phyloP scores from a whole-genome alignment of 2,797 vertebrate species.

The Lagodon rhomboides region DNA sequence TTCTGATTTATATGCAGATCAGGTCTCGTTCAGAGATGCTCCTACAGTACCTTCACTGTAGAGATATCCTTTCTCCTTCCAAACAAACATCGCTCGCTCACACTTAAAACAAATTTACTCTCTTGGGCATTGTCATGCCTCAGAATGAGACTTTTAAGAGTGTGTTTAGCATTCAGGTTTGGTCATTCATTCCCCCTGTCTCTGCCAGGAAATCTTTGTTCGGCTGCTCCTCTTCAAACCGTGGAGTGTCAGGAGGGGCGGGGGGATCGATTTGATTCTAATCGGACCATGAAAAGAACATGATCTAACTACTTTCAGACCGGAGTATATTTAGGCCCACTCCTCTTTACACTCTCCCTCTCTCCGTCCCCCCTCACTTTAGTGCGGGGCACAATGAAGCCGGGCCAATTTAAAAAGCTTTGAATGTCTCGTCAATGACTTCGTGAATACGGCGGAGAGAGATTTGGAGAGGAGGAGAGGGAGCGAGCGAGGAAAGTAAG shows the following conservation, averaged over 20 bases:
- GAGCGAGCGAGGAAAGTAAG: slow-evolving; percentile 61
- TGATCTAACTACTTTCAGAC: slow-evolving; percentile 99
- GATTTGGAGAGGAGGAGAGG: slow-evolving; percentile 81
- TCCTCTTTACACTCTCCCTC: slow-evolving; percentile 87
- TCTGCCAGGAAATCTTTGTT: slow-evolving; percentile 94
- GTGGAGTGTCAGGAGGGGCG: slow-evolving; percentile 92
- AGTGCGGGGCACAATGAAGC: slow-evolving; percentile 91
- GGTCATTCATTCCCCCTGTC: slow-evolving; percentile 92
- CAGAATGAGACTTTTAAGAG: slow-evolving; percentile 91
- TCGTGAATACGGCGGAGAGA: slow-evolving; percentile 91
- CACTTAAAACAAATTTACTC: slow-evolving; percentile 80
- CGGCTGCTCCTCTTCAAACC: slow-evolving; percentile 94
- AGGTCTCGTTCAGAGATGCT: slow-evolving; percentile 52
- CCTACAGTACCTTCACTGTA: slow-evolving; percentile 51
- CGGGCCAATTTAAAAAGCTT: slow-evolving; percentile 98
- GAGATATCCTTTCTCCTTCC: slow-evolving; percentile 50
- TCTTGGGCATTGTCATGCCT: slow-evolving; percentile 88
- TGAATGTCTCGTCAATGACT: slow-evolving; percentile 99
- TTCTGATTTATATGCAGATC: slow-evolving; percentile 70
- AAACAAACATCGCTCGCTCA: slow-evolving; percentile 67
- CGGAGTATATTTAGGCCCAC: slow-evolving; percentile 98
- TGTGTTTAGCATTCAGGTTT: slow-evolving; percentile 99
- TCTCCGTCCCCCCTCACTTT: slow-evolving; percentile 79
- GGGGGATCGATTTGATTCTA: slow-evolving; percentile 99
- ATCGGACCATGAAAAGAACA: slow-evolving; percentile 99